A percentile compares a stretch with the other conserved stretches of the same genome.
Conservation (phyloP, 2,888 invertebrate genomes). For the Pecten maximus region DNA sequence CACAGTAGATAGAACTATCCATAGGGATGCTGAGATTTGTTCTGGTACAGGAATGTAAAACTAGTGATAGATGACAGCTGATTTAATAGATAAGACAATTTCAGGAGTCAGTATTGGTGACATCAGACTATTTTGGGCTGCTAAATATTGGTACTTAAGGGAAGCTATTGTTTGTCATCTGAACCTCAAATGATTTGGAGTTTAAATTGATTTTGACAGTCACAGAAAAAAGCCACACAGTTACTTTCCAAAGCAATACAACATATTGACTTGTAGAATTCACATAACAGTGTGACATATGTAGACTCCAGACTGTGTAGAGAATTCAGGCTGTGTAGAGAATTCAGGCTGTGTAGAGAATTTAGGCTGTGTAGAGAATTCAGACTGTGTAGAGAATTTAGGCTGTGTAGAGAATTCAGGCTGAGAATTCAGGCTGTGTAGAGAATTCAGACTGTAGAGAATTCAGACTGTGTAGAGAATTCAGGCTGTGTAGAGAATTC, state of each 20-base stretch:
- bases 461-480: not conserved
- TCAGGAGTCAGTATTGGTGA: not conserved
- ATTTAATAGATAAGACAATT: not conserved
- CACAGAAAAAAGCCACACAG: not conserved
- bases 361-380: too few species aligned
- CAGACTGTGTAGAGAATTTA: too few species aligned
- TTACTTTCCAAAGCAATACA: not conserved
- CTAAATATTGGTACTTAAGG: not conserved
- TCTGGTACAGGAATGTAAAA: not conserved
- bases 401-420: too few species aligned
- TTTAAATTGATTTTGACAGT: not conserved
- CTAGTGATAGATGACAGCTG: not conserved
- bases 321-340: not conserved
- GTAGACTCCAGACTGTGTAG: not conserved
- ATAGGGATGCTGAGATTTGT: not conserved
- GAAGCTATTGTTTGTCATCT: not conserved
- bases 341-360: too few species aligned
- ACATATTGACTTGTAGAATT: not conserved
- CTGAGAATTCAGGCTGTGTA: not conserved
- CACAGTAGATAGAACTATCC: too few species aligned
- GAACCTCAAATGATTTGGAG: not conserved
- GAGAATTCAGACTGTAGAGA: too few species aligned
- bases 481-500: too few species aligned
- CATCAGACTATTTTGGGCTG: not conserved
- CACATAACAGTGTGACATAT: not conserved